A percentile compares a stretch with the other conserved stretches of the same genome.
phyloP scores from a whole-genome alignment of 2,113 vertebrate genomes.

The Rhizomys pruinosus region DNA sequence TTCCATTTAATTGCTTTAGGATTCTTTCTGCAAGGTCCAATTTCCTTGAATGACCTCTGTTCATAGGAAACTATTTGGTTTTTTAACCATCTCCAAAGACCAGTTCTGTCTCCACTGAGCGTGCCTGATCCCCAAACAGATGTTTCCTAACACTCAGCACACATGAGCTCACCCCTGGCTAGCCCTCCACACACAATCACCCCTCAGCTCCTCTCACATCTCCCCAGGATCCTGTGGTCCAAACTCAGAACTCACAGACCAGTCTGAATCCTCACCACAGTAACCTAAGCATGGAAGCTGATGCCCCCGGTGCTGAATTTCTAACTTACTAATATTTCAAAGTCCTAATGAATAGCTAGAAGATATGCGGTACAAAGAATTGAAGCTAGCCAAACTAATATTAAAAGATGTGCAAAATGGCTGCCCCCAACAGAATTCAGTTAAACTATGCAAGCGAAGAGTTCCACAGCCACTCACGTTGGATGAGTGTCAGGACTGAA shows the following conservation, averaged over 20 bases:
- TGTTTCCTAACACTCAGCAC: constrained; percentile 73
- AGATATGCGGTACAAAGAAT: constrained; percentile 25
- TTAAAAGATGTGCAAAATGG: constrained; percentile 34
- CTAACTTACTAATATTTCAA: constrained; percentile 25
- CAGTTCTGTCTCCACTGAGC: constrained; percentile 62
- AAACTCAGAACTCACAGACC: constrained; percentile 41
- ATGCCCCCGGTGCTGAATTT: constrained; percentile 18
- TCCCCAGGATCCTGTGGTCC: constrained; percentile 48
- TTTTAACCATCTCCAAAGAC: constrained; percentile 67
- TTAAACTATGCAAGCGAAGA: background rate
- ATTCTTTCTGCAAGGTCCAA: constrained; percentile 67
- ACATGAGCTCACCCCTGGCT: constrained; percentile 77
- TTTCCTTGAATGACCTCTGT: constrained; percentile 76
- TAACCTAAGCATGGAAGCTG: constrained; percentile 39
- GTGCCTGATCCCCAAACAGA: constrained; percentile 74
- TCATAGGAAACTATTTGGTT: constrained; percentile 77
- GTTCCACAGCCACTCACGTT: background rate
- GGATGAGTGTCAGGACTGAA: background rate
- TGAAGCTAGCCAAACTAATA: constrained; percentile 6
- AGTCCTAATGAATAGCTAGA: constrained; percentile 42
- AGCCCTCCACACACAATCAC: constrained; percentile 50
- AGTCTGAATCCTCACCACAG: background rate
- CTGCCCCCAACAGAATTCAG: constrained; percentile 29
- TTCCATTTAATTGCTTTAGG: constrained; percentile 69
- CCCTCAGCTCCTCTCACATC: constrained; percentile 49